phyloP scores from a whole-genome alignment of 2,113 vertebrate genomes.

The Ailurus styani region DNA sequence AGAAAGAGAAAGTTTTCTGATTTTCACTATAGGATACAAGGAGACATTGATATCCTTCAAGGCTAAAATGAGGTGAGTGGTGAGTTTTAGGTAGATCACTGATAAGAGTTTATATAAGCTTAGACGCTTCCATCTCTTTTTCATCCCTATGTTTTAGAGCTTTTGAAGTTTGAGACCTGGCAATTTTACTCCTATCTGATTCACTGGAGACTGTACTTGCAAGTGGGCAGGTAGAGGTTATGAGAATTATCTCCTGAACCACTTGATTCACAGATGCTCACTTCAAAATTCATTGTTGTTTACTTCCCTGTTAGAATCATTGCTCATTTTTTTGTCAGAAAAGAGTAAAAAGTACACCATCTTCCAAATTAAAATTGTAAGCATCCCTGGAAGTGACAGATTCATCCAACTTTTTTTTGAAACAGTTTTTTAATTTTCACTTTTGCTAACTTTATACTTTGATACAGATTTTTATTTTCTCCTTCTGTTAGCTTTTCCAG shows the following conservation, averaged over 20 bases:
- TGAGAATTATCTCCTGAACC: conserved; percentile 74
- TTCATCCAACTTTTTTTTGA: conserved; percentile 56
- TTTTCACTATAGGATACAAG: conserved; percentile 70
- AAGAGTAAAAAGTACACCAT: conserved; percentile 86
- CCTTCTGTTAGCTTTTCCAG: conserved; percentile 59
- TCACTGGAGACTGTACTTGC: conserved; percentile 5
- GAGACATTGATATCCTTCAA: conserved; percentile 91
- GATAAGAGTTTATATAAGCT: not conserved
- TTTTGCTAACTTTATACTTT: conserved; percentile 66
- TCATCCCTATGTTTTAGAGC: not conserved
- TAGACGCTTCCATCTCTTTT: conserved; percentile 24
- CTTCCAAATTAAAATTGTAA: conserved; percentile 87
- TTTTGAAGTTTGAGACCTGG: conserved; percentile 79
- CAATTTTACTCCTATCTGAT: conserved; percentile 10
- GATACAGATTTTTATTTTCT: conserved; percentile 72
- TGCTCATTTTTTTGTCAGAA: conserved; percentile 78
- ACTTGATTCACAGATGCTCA: not conserved
- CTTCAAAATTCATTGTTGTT: not conserved
- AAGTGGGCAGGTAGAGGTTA: conserved; percentile 83
- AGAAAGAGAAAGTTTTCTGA: conserved; percentile 71
- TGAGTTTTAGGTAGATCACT: conserved; percentile 16
- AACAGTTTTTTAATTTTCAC: not conserved
- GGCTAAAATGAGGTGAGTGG: conserved; percentile 77
- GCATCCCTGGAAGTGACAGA: conserved; percentile 78
- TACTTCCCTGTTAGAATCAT: not conserved